Conservation (phyloP, 2,113 vertebrate genomes). For the Martes martes region DNA sequence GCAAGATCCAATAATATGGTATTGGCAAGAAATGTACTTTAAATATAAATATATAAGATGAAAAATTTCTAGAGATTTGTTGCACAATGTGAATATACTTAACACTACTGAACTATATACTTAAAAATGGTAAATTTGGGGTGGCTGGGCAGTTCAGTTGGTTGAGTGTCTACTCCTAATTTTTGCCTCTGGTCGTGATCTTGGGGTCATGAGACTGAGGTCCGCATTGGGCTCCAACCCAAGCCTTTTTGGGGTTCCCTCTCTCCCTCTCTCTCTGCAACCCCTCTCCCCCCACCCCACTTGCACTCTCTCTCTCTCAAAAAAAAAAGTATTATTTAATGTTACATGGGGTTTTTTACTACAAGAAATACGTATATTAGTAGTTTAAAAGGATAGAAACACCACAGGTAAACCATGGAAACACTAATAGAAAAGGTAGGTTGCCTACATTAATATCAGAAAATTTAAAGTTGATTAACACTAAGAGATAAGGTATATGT, state of each 20-base stretch:
- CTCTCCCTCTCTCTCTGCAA: neutral
- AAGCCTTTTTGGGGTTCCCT: neutral
- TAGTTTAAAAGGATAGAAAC: neutral
- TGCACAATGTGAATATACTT: neutral
- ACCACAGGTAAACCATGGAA: neutral
- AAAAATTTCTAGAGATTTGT: neutral
- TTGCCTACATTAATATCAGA: neutral
- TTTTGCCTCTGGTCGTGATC: neutral
- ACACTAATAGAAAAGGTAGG: neutral
- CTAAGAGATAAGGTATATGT: neutral
- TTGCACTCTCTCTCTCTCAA: neutral
- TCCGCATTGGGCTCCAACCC: neutral
- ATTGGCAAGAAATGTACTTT: neutral
- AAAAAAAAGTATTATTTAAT: neutral
- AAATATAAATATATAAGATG: neutral
- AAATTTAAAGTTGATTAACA: neutral
- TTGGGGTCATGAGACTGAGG: neutral
- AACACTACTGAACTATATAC: neutral
- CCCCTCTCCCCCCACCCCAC: neutral
- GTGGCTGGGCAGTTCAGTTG: neutral
- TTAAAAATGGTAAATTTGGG: neutral
- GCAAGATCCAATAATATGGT: neutral
- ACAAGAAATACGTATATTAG: neutral
- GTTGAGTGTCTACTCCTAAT: neutral
- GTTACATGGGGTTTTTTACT: neutral